Percentiles rank a stretch among this genome's conserved stretches.
Conservation (phyloP, 2,888 invertebrate genomes). For the Heliconius cydno region DNA sequence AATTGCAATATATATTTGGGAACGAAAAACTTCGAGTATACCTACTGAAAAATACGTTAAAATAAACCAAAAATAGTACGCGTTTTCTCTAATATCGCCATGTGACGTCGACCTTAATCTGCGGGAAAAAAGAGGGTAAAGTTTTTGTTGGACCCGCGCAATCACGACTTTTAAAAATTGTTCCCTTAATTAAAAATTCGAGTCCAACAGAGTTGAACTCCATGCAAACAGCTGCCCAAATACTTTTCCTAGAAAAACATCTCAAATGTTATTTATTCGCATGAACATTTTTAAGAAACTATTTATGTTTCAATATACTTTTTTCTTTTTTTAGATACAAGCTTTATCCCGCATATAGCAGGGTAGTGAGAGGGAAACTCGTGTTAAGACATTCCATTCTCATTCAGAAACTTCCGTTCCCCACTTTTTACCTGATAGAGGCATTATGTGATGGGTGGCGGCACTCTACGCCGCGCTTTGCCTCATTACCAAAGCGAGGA, state of each 20-base stretch:
- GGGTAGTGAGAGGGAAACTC: too few relatives aligned
- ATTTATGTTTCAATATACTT: background rate
- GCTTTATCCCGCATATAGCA: too few relatives aligned
- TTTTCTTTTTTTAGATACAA: too few relatives aligned
- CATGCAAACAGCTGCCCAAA: constrained; percentile 44
- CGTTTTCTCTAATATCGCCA: constrained; percentile 12
- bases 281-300: background rate
- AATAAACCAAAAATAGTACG: background rate
- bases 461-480: too few relatives aligned
- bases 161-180: constrained; percentile 68
- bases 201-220: constrained; percentile 40
- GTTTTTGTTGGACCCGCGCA: constrained; percentile 62
- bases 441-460: too few relatives aligned
- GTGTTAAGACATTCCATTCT: too few relatives aligned
- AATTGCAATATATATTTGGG: background rate
- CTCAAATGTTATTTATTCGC: constrained; percentile 40
- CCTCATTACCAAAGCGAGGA: too few relatives aligned
- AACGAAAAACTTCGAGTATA: background rate
- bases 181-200: constrained; percentile 66
- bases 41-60: background rate
- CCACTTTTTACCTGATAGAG: too few relatives aligned
- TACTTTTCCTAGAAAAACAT: constrained; percentile 41
- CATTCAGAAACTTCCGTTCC: too few relatives aligned
- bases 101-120: constrained; percentile 31
- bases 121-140: constrained; percentile 50